A percentile compares a stretch with the other conserved stretches of the same genome.
Conservation (phyloP, 1,140 invertebrate genomes). For the Drosophila bocqueti region DNA sequence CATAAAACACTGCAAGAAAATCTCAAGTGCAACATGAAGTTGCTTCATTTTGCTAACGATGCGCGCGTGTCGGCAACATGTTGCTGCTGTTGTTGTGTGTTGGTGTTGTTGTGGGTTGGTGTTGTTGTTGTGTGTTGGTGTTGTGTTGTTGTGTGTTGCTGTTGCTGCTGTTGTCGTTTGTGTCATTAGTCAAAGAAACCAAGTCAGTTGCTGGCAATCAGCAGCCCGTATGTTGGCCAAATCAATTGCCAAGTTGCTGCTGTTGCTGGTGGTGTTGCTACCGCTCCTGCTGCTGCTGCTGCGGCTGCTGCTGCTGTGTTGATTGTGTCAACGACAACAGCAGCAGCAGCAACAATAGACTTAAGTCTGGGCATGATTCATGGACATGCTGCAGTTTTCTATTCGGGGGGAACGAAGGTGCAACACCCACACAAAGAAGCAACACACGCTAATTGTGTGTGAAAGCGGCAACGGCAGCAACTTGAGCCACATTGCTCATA, state of each 20-base stretch:
- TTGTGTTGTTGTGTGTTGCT: conserved; percentile 42
- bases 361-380: conserved; percentile 76
- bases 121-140: conserved; percentile 18
- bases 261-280: conserved; percentile 22
- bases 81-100: conserved; percentile 20
- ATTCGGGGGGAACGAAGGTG: conserved; percentile 32
- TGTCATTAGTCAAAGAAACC: conserved; percentile 82
- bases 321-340: conserved; percentile 60
- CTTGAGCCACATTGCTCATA: conserved; percentile 64
- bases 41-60: conserved; percentile 69
- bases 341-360: conserved; percentile 65
- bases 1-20: conserved; percentile 53
- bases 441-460: conserved; percentile 80
- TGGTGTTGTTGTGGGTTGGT: conserved; percentile 12
- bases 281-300: conserved; percentile 23
- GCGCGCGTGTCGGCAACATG: conserved; percentile 77
- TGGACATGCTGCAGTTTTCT: conserved; percentile 70
- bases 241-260: conserved; percentile 48
- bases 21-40: conserved; percentile 28
- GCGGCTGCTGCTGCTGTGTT: conserved; percentile 39
- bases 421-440: conserved; percentile 70
- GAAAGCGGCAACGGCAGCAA: conserved; percentile 60
- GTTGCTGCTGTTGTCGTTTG: conserved; percentile 56
- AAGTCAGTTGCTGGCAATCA: conserved; percentile 73
- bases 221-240: conserved; percentile 61